These are phyloP conservation scores for Rapana venosa DNA, from an alignment of 2,888 invertebrate species.

Conservation along the genomic window DNA sequence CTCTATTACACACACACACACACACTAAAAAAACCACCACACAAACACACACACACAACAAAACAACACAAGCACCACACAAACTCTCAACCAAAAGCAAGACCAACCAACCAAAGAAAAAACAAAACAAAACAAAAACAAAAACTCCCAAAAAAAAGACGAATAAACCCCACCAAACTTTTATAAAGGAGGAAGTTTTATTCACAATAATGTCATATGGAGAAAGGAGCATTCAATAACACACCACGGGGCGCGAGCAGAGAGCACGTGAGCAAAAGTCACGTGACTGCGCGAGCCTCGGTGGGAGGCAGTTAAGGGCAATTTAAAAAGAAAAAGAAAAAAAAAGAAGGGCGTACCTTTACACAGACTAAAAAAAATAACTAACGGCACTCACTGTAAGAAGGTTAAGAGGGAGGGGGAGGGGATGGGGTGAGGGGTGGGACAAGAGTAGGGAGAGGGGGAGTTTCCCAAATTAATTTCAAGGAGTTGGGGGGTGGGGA, in stretches of 20 bases:
- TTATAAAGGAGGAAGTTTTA: conserved; percentile 44
- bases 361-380: conserved; percentile 22
- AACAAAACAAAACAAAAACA: background rate
- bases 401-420: background rate
- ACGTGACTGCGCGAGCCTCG: conserved; percentile 39
- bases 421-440: background rate
- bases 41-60: background rate
- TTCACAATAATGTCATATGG: conserved; percentile 43
- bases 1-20: background rate
- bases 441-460: background rate
- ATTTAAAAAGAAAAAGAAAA: background rate
- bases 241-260: conserved; percentile 36
- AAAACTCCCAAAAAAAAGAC: background rate
- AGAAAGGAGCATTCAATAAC: conserved; percentile 38
- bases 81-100: background rate
- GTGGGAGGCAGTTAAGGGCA: background rate
- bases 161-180: background rate
- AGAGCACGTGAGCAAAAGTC: conserved; percentile 33
- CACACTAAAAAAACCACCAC: background rate
- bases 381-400: conserved; percentile 39
- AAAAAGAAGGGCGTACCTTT: background rate
- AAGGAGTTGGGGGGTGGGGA: background rate
- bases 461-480: background rate
- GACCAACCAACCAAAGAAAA: background rate
- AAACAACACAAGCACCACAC: background rate